phyloP scores from a whole-genome alignment of 2,113 vertebrate species.

The Hylia prasina region DNA sequence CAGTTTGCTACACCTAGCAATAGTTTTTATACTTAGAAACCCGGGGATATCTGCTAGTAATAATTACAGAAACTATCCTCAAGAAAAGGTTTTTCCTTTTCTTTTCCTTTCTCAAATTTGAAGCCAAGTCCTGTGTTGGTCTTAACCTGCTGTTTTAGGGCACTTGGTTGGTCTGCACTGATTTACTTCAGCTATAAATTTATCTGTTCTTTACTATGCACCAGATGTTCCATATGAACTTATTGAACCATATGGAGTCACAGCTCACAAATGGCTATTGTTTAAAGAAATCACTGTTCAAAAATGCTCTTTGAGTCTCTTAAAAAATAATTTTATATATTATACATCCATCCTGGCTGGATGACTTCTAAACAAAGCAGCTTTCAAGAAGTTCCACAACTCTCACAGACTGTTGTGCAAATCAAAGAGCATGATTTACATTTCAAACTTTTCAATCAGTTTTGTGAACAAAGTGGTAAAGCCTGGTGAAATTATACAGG shows the following conservation, averaged over 20 bases:
- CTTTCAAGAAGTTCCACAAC: neutral
- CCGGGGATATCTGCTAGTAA: neutral
- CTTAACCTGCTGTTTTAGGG: neutral
- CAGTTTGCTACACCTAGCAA: neutral
- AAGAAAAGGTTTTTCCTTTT: neutral
- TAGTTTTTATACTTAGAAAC: neutral
- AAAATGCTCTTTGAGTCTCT: neutral
- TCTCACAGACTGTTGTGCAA: neutral
- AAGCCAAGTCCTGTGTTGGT: neutral
- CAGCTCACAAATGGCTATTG: neutral
- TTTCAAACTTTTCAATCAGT: neutral
- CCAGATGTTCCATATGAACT: neutral
- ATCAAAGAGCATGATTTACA: rapidly evolving
- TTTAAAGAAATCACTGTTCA: neutral
- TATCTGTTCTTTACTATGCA: neutral
- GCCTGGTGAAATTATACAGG: neutral
- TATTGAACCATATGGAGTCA: rapidly evolving
- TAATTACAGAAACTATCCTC: neutral
- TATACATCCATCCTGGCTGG: neutral
- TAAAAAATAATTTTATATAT: neutral
- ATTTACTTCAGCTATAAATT: neutral
- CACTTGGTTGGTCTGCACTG: neutral
- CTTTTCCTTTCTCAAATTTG: neutral
- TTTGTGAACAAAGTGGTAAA: neutral
- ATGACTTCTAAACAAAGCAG: neutral